Evolutionary conservation across 2,113 vertebrate genomes (phyloP).

Genomic region (Lepisosteus oculatus): DNA sequence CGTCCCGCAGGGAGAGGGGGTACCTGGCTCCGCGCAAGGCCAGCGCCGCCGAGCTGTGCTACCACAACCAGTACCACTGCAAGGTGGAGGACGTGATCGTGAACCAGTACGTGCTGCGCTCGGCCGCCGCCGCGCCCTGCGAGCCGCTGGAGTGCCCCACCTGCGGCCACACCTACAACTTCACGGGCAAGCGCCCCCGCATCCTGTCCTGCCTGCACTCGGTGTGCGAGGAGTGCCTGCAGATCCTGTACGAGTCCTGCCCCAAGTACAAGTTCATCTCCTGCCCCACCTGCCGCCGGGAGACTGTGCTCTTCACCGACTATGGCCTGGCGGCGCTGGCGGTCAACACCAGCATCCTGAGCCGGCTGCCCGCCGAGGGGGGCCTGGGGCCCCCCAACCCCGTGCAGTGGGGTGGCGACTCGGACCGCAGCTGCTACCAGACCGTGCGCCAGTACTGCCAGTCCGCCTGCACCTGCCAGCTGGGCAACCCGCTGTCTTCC

Average conservation of each 20-base stretch:
- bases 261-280: constrained; percentile 99
- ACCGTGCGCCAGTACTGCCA: constrained; percentile 98
- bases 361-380: constrained; percentile 84
- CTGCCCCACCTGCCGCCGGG: constrained; percentile 91
- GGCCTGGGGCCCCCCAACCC: constrained; percentile 71
- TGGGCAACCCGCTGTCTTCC: constrained; percentile 90
- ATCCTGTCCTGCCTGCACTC: constrained; percentile 97
- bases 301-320: constrained; percentile 98
- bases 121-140: constrained; percentile 71
- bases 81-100: constrained; percentile 93
- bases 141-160: constrained; percentile 96
- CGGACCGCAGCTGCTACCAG: constrained; percentile 98
- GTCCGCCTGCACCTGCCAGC: constrained; percentile 93
- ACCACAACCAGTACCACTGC: constrained; percentile 84
- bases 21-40: constrained; percentile 84
- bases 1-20: constrained; percentile 71
- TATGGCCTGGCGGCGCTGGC: constrained; percentile 94
- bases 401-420: constrained; percentile 89
- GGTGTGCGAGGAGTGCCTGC: constrained; percentile 96
- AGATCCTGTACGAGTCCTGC: constrained; percentile 98
- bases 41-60: constrained; percentile 85
- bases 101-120: constrained; percentile 90
- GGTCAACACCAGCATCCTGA: constrained; percentile 96
- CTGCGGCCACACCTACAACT: constrained; percentile 95
- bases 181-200: constrained; percentile 87